Conservation (phyloP, 2,113 vertebrate genomes). For the Salvelinus fontinalis region DNA sequence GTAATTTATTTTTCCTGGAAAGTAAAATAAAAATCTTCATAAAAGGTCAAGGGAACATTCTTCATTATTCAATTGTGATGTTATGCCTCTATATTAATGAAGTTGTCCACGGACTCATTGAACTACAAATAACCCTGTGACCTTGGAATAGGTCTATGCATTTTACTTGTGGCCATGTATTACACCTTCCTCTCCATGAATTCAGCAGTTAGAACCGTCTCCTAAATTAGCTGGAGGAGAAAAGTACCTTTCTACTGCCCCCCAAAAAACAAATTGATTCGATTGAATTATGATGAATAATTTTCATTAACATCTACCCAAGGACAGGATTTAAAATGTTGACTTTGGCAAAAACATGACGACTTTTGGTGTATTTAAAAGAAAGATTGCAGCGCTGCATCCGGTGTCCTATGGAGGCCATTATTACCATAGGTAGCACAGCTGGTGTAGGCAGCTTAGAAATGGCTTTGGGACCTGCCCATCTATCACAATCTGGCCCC, state of each 20-base stretch:
- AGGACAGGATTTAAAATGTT: constrained; percentile 52
- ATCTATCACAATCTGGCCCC: constrained; percentile 72
- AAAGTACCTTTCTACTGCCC: not conserved
- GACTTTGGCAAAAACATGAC: constrained; percentile 59
- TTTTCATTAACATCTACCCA: constrained; percentile 15
- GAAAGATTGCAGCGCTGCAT: constrained; percentile 40
- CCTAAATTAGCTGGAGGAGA: not conserved
- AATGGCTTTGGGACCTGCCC: constrained; percentile 63
- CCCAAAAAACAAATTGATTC: not conserved
- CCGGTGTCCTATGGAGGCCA: constrained; percentile 23
- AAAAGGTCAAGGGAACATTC: not conserved
- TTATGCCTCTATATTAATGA: too few species aligned
- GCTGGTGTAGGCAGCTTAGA: constrained; percentile 62
- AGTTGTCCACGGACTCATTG: not conserved
- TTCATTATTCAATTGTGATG: too few species aligned
- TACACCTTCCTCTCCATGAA: not conserved
- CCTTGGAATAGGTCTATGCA: not conserved
- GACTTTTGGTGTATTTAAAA: constrained; percentile 54
- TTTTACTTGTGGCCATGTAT: not conserved
- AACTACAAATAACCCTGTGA: not conserved
- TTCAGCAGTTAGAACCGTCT: not conserved
- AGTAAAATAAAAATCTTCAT: not conserved
- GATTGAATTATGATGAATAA: not conserved
- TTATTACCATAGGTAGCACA: constrained; percentile 54
- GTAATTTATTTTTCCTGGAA: not conserved